Evolutionary conservation across 2,888 invertebrate species (phyloP).

Genomic region (Eupithecia insigniata): DNA sequence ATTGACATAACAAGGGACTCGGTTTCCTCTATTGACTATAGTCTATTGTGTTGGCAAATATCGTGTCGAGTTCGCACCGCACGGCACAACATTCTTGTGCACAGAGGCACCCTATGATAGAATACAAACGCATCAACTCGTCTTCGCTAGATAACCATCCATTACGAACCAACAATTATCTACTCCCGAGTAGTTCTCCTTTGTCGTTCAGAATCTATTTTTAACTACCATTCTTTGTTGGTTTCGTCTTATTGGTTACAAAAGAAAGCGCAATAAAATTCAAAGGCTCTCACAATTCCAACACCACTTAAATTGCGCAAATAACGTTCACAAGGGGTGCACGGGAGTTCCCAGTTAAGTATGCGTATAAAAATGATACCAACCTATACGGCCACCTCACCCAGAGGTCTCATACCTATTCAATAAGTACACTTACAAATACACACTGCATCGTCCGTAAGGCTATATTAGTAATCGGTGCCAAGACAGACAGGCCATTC

Average conservation of each 20-base stretch:
- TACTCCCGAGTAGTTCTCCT: background rate
- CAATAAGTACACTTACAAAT: constrained; percentile 20
- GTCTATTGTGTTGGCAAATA: constrained; percentile 49
- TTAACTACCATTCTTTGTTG: background rate
- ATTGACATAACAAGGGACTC: constrained; percentile 63
- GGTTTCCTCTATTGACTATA: constrained; percentile 47
- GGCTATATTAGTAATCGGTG: constrained; percentile 60
- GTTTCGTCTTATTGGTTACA: background rate
- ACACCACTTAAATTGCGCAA: background rate
- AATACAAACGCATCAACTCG: background rate
- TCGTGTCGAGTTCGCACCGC: constrained; percentile 44
- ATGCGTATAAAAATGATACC: background rate
- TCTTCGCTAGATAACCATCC: background rate
- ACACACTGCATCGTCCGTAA: constrained; percentile 40
- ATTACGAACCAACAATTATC: constrained; percentile 21
- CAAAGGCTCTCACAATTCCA: background rate
- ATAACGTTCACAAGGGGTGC: background rate
- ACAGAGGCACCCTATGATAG: constrained; percentile 6
- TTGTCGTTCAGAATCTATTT: constrained; percentile 2
- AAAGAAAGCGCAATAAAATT: background rate
- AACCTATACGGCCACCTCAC: background rate
- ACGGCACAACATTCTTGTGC: constrained; percentile 37
- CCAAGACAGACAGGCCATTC: constrained; percentile 76
- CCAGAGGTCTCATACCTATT: background rate
- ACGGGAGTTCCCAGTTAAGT: background rate